Evolutionary conservation across 23 tunicate species (phyloP).

Genomic region (Styela clava): DNA sequence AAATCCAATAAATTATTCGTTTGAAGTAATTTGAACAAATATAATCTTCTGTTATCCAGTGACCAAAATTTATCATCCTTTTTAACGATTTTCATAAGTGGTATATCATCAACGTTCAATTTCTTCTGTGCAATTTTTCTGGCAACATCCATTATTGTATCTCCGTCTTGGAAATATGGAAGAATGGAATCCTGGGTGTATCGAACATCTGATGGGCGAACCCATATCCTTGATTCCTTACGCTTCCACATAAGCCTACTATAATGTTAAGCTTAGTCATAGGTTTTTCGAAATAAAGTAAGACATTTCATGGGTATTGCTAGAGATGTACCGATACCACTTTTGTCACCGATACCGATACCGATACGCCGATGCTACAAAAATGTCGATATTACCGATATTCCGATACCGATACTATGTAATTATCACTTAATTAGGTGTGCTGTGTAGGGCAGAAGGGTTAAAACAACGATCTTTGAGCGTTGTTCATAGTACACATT

Average conservation of each 20-base stretch:
- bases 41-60: constrained; percentile 13
- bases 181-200: constrained; percentile 8
- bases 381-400: too few relatives aligned
- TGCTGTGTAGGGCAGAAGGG: too few relatives aligned
- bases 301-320: too few relatives aligned
- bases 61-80: constrained; percentile 2
- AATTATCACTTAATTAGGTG: too few relatives aligned
- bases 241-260: background rate
- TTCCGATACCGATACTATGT: too few relatives aligned
- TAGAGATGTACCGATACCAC: too few relatives aligned
- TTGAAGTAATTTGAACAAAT: constrained; percentile 4
- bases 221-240: constrained; percentile 6
- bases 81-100: background rate
- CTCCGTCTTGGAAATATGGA: background rate
- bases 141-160: background rate
- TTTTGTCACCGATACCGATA: too few relatives aligned
- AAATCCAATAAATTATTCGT: background rate
- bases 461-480: too few relatives aligned
- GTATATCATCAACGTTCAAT: background rate
- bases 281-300: too few relatives aligned
- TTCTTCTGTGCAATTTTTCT: background rate
- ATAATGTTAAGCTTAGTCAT: too few relatives aligned
- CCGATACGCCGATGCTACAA: too few relatives aligned
- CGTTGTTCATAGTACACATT: too few relatives aligned
- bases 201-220: constrained; percentile 7